These are phyloP conservation scores for Tachina lurida DNA, from an alignment of 2,888 invertebrate species.

Conservation along the genomic window DNA sequence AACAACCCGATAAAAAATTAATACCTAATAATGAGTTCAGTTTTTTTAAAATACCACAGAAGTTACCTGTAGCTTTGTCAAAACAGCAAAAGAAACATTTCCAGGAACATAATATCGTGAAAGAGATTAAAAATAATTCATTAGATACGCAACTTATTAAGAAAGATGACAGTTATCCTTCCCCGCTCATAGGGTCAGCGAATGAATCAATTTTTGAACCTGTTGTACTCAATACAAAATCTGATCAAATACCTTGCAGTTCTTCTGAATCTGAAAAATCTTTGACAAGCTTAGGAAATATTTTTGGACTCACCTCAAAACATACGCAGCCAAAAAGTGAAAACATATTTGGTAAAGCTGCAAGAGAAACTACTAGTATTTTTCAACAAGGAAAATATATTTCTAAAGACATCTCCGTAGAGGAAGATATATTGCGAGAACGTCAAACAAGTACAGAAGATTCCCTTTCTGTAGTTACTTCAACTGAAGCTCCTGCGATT, in stretches of 20 bases:
- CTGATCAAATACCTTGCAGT: not conserved
- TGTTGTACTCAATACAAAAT: not conserved
- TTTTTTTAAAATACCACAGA: slow-evolving; percentile 79
- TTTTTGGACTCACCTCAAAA: slow-evolving; percentile 39
- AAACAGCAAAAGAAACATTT: slow-evolving; percentile 73
- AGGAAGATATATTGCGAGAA: slow-evolving; percentile 72
- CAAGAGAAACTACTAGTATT: slow-evolving; percentile 65
- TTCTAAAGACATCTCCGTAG: slow-evolving; percentile 31
- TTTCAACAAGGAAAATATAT: slow-evolving; percentile 60
- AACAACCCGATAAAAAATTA: not conserved
- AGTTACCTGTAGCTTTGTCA: slow-evolving; percentile 75
- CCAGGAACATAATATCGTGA: slow-evolving; percentile 17
- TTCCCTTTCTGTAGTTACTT: not conserved
- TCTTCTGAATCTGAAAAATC: slow-evolving; percentile 62
- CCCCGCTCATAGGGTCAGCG: not conserved
- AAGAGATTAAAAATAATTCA: slow-evolving; percentile 35
- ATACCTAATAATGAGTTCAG: slow-evolving; percentile 64
- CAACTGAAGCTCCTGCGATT: not conserved
- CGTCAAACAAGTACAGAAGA: slow-evolving; percentile 62
- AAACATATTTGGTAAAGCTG: slow-evolving; percentile 68
- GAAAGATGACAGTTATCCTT: slow-evolving; percentile 17
- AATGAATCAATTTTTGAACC: slow-evolving; percentile 53
- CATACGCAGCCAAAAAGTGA: not conserved
- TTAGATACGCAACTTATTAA: slow-evolving; percentile 38
- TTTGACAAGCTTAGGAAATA: slow-evolving; percentile 13